Evolutionary conservation across 2,113 vertebrate genomes (phyloP), one percentile per base, ranked within the genome.

Genomic region (Oryzias javanicus): DNA sequence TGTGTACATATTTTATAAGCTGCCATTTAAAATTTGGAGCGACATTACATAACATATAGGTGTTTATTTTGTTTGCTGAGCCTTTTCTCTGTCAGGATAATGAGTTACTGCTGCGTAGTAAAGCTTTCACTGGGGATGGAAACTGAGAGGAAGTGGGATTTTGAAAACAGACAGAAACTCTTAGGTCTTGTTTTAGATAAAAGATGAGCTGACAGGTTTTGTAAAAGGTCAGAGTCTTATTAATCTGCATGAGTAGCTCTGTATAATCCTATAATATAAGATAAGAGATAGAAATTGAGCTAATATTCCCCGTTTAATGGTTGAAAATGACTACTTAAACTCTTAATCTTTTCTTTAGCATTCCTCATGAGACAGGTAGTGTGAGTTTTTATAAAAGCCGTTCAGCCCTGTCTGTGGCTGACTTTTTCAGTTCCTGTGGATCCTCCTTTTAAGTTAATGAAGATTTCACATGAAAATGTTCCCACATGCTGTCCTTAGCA

Each of bases 371-470:
- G 50, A 57, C n/a, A 3, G 45, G 22, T 3, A 14, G 6, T 24
- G 62, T 27, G 25, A 22, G 46, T 12, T 47, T 12, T 18, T n/a
- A 2, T 35, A 20, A 20, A 49, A 59, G 67, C 67, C 41, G n/a
- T 14, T 12, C 19, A 52, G 44, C 25, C 40, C 35, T 41, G 18
- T 57, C 14, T 53, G 40, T 24, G 42, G 76, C 59, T 45, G 49
- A 42, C 46, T 10, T 53, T 41, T 5, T 50, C 55, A 51, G 46
- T 71, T 64, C 49, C 67, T 29, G 14, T 25, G 60, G 49, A 53
- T 42, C 52, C 65, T 69, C 69, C 57, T 83, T 80, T 83, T 70
- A 84, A 72, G 44, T 52, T 74, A 80, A 79, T 80, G 73, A 82
- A 65, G 6, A 24, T 65, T 70, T 63, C 57, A 51, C 64, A 52